Evolutionary conservation across 1,140 invertebrate genomes (phyloP).

Genomic region (Drosophila chauvacae): DNA sequence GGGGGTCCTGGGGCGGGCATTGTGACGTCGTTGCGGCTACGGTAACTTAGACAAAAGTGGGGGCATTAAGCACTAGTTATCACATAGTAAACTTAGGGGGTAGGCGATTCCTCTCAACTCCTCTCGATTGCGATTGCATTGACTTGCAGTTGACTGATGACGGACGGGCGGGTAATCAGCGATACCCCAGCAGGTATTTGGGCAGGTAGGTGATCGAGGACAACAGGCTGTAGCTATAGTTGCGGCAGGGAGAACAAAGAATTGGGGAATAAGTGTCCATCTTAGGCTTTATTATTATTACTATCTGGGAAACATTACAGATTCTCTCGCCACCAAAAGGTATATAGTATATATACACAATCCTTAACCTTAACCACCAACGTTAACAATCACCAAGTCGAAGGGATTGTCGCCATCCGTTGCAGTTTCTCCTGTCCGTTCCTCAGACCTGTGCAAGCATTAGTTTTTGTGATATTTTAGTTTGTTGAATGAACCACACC

Average conservation of each 20-base stretch:
- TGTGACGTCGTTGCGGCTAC: conserved; percentile 20
- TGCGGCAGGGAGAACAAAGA: background rate
- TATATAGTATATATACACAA: conserved; percentile 54
- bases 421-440: conserved; percentile 1
- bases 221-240: conserved; percentile 76
- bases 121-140: conserved; percentile 56
- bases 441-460: conserved; percentile 44
- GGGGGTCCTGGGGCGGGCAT: conserved; percentile 3
- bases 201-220: conserved; percentile 82
- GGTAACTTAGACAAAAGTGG: conserved; percentile 24
- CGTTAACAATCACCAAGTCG: conserved; percentile 57
- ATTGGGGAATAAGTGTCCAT: background rate
- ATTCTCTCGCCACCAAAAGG: conserved; percentile 29
- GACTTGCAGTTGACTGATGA: conserved; percentile 49
- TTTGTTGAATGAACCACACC: conserved; percentile 51
- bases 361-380: conserved; percentile 60
- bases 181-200: conserved; percentile 78
- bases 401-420: conserved; percentile 15
- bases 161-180: conserved; percentile 40
- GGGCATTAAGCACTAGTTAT: conserved; percentile 72
- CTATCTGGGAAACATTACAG: conserved; percentile 7
- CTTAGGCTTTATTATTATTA: conserved; percentile 52
- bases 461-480: conserved; percentile 13
- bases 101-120: conserved; percentile 39
- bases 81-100: conserved; percentile 76